Percentiles rank a stretch among this genome's conserved stretches.
Evolutionary conservation across 2,113 vertebrate species (phyloP).

Genomic region (Harpagus bidentatus): DNA sequence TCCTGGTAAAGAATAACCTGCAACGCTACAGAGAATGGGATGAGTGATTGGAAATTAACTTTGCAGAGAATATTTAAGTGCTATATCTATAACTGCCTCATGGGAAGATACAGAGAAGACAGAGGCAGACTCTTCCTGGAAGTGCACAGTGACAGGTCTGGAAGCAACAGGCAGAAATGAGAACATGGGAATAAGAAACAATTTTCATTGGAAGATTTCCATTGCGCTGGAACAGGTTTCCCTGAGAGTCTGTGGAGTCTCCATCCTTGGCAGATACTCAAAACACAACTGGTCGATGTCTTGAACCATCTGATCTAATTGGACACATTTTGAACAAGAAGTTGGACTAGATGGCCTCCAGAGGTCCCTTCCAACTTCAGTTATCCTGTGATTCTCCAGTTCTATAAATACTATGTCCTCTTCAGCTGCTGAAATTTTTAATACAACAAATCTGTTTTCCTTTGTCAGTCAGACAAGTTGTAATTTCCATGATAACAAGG

Average conservation of each 20-base stretch:
- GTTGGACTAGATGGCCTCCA: not conserved
- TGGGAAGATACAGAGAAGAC: not conserved
- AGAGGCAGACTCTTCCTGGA: not conserved
- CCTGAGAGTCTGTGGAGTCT: not conserved
- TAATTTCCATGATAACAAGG: not conserved
- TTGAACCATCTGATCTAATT: not conserved
- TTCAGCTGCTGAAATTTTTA: not conserved
- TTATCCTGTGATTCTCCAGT: not conserved
- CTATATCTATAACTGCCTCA: not conserved
- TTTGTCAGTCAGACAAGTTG: not conserved
- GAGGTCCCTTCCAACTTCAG: not conserved
- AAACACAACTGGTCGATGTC: not conserved
- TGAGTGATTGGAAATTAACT: not conserved
- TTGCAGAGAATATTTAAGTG: not conserved
- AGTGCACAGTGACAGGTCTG: not conserved
- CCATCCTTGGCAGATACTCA: not conserved
- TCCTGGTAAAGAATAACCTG: not conserved
- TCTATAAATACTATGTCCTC: not conserved
- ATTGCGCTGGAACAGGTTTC: not conserved
- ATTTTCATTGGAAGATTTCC: not conserved
- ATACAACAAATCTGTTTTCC: not conserved
- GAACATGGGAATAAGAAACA: not conserved
- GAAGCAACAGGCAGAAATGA: not conserved
- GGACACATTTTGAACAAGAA: not conserved
- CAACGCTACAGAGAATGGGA: not conserved